Evolutionary conservation across 92 coral and sea anemone species (phyloP).

Genomic region (Galaxea fascicularis): DNA sequence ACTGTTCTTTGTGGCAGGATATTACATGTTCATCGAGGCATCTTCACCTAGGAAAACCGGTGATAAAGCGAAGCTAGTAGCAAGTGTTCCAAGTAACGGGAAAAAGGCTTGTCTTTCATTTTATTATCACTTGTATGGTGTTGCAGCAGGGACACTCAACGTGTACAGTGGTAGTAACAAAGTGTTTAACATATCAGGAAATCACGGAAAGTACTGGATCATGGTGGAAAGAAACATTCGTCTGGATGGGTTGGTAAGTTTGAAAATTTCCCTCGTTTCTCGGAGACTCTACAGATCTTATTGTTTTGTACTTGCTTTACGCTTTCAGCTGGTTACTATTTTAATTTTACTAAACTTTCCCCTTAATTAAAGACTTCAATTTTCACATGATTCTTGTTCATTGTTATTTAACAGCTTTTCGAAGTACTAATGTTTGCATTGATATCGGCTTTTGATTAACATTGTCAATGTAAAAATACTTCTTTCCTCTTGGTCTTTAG

Average conservation of each 20-base stretch:
- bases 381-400: too few species aligned
- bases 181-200: neutral
- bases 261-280: neutral
- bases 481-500: too few species aligned
- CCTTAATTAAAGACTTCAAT: too few species aligned
- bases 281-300: too few species aligned
- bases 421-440: too few species aligned
- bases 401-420: too few species aligned
- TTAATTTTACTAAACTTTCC: too few species aligned
- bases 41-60: neutral
- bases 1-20: neutral
- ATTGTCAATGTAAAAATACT: too few species aligned
- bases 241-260: neutral
- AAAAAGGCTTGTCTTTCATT: neutral
- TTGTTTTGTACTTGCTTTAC: too few species aligned
- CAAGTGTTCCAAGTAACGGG: neutral
- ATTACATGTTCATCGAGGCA: constrained; percentile 19
- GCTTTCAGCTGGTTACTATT: too few species aligned
- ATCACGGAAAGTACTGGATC: neutral
- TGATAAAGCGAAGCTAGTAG: neutral
- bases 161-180: constrained; percentile 10
- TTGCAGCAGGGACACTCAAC: neutral
- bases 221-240: neutral
- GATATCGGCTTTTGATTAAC: too few species aligned
- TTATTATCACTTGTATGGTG: constrained; percentile 5